Conservation (phyloP, 1,140 invertebrate species). For the Micrasema minimum region DNA sequence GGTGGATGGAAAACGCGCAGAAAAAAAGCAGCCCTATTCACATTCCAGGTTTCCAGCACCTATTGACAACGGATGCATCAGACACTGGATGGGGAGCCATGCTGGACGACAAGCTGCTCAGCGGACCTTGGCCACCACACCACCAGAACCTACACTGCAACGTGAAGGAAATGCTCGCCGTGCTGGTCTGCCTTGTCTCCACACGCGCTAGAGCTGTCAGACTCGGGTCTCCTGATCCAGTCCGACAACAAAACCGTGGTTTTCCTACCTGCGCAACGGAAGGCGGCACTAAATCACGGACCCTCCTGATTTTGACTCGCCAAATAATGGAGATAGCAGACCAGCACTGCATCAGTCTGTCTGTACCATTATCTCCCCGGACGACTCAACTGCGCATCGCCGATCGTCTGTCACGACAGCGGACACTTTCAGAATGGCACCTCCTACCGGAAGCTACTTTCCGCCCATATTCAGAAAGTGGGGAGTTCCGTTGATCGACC, state of each 20-base stretch:
- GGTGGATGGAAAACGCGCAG: background rate
- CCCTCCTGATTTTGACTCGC: constrained; percentile 2
- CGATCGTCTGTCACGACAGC: background rate
- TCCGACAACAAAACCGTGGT: constrained; percentile 54
- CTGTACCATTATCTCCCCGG: background rate
- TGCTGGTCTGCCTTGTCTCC: constrained; percentile 35
- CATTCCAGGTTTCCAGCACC: background rate
- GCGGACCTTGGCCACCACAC: constrained; percentile 45
- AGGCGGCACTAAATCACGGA: constrained; percentile 49
- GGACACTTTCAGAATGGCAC: background rate
- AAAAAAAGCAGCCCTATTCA: background rate
- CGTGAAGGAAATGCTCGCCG: constrained; percentile 53
- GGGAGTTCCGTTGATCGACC: background rate
- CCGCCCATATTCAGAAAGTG: background rate
- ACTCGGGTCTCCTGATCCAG: constrained; percentile 49
- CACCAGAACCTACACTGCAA: constrained; percentile 53
- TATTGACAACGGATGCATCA: constrained; percentile 46
- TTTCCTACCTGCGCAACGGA: constrained; percentile 51
- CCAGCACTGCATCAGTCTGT: constrained; percentile 17
- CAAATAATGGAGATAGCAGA: constrained; percentile 41
- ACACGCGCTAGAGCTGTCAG: constrained; percentile 21
- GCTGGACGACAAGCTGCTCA: constrained; percentile 36
- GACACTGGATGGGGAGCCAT: constrained; percentile 53
- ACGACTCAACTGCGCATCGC: background rate
- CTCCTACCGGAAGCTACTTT: background rate